Evolutionary conservation across 2,113 vertebrate species (phyloP), one percentile per base, ranked within the genome.

Genomic region (Pandion haliaetus): DNA sequence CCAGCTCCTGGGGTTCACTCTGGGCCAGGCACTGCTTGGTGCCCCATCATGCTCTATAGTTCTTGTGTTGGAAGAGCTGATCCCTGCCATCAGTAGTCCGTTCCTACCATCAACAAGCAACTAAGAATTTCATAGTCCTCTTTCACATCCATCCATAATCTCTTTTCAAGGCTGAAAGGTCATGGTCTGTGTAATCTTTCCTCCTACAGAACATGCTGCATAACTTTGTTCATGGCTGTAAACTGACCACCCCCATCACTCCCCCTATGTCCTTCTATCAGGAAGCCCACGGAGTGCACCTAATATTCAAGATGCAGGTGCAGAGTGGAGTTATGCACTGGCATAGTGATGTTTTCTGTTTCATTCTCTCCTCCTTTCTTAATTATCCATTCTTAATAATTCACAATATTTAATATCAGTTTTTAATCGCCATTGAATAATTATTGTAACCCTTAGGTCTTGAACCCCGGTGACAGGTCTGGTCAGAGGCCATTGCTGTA

Each of bases 61-160:
- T 84, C 31, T 79, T 82, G 9, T 44, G 6, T 9, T 77, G 71
- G 24, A 44, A 42, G 31, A 67, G 44, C 9, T 20, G 29, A 25
- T 40, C 12, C 29, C 12, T 49, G 14, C 16, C 21, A 6, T 45
- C 45, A 25, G 9, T 9, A 47, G 2, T 40, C 8, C 2, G 0
- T 59, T 92, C 38, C 47, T 40, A 4, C 4, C 4, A 2, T 15
- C 44, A 61, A 36, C 6, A 82, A 17, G 3, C 26, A 23, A 32
- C 45, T 12, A 6, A 62, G 36, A 78, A 34, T 40, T 63, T 69
- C 66, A 23, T 8, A 85, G 38, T 29, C 14, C 18, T 74, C 44
- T 62, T 44, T 26, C 14, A 31, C 5, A 44, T 15, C 36, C 58
- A 25, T 3, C 47, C 38, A 14, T 17, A 20, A 42, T 29, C 58